Evolutionary conservation across 2,888 invertebrate species (phyloP).

Genomic region (Xanthorhoe designata): DNA sequence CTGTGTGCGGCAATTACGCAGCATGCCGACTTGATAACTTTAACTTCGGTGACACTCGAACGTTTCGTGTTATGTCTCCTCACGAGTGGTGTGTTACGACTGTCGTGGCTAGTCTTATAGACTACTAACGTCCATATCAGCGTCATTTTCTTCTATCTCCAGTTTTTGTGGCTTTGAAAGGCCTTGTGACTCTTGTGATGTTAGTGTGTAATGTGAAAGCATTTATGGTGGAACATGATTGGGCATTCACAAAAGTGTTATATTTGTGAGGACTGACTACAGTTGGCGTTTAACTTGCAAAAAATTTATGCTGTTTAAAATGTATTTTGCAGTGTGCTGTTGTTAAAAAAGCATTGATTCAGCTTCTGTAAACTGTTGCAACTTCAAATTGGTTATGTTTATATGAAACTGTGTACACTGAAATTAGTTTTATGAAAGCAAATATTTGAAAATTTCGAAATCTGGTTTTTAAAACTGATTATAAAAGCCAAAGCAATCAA

Average conservation of each 20-base stretch:
- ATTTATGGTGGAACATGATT: not conserved
- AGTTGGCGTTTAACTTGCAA: not conserved
- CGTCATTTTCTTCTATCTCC: not conserved
- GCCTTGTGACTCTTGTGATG: slow-evolving; percentile 1
- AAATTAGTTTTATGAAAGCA: too few relatives aligned
- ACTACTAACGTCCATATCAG: too few relatives aligned
- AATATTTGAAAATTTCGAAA: too few relatives aligned
- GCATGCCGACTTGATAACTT: slow-evolving; percentile 45
- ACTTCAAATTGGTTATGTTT: too few relatives aligned
- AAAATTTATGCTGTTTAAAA: too few relatives aligned
- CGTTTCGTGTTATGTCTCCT: not conserved
- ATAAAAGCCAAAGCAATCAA: too few relatives aligned
- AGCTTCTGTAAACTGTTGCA: too few relatives aligned
- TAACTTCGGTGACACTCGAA: not conserved
- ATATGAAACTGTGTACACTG: too few relatives aligned
- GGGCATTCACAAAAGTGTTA: not conserved
- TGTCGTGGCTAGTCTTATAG: not conserved
- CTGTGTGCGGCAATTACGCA: slow-evolving; percentile 66
- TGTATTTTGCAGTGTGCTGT: too few relatives aligned
- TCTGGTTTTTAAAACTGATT: too few relatives aligned
- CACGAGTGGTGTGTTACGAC: not conserved
- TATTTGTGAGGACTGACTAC: not conserved
- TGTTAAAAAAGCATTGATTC: too few relatives aligned
- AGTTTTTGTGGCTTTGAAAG: not conserved
- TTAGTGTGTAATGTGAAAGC: not conserved